These are phyloP conservation scores for Bryconaethiops microstoma DNA, from an alignment of 2,797 vertebrate species.

Conservation along the genomic window DNA sequence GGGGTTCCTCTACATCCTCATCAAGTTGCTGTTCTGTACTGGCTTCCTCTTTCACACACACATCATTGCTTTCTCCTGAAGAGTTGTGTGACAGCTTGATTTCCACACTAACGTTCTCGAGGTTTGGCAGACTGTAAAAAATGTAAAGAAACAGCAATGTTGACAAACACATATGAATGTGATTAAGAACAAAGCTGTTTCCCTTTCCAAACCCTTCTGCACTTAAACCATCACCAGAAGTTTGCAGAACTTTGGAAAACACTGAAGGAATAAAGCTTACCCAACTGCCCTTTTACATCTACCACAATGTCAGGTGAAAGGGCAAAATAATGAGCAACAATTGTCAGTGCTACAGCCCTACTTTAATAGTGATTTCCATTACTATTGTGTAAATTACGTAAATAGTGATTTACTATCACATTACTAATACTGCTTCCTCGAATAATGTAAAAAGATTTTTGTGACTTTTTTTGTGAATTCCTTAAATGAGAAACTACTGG, in stretches of 20 bases:
- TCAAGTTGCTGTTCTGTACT: slow-evolving; percentile 65
- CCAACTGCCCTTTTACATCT: no score
- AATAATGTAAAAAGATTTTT: background rate
- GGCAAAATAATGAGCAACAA: no score
- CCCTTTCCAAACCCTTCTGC: background rate
- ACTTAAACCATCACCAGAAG: background rate
- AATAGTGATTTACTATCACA: no score
- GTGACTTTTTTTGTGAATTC: background rate
- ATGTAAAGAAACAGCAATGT: slow-evolving; percentile 11
- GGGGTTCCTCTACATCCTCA: slow-evolving; percentile 64
- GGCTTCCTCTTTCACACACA: slow-evolving; percentile 72
- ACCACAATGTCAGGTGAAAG: no score
- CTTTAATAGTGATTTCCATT: no score
- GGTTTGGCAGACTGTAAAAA: slow-evolving; percentile 61
- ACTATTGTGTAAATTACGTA: no score
- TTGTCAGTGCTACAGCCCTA: no score
- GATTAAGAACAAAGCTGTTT: slow-evolving; percentile 6
- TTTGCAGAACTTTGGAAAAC: background rate
- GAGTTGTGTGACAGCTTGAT: slow-evolving; percentile 64
- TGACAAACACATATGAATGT: slow-evolving; percentile 17
- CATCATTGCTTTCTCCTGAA: slow-evolving; percentile 78
- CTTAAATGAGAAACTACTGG: background rate
- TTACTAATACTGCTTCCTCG: no score
- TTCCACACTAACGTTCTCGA: slow-evolving; percentile 63
- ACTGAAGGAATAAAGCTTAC: no score